Evolutionary conservation across 2,888 invertebrate genomes (phyloP), one percentile per base, ranked within the genome.

Genomic region (Coenonympha glycerion): DNA sequence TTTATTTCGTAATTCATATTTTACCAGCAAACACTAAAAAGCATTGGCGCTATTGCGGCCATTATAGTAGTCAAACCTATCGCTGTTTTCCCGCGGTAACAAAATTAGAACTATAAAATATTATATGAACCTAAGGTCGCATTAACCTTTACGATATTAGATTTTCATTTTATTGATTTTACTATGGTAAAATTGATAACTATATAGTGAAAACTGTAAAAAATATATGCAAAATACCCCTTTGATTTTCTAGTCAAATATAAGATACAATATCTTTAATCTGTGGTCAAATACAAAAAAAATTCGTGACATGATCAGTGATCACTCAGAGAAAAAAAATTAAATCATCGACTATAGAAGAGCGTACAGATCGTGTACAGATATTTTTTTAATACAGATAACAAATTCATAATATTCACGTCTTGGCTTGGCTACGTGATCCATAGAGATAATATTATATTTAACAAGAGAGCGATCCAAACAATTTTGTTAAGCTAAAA

Each of bases 1-100:
- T 69, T 62, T 59, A 61, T 68, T 58, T 69, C 62, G 63, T 67
- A 72, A 68, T 75, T 76, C 74, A 79, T 74, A 65, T 61, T 68
- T 56, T 59, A 67, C 60, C 72, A 74, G 69, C 79, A 80, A 81
- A 84, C 80, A 83, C 75, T 73, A 76, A 76, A n/a, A 73, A 75
- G 84, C 80, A 85, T 85, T 85, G 83, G 83, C 83, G 85, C 83
- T 85, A 76, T 75, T 84, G 87, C 87, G 87, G 87, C 87, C 87
- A 87, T 87, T 86, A 85, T 58, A 73, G 74, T 71, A 79, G 77
- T 82, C 80, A 79, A 82, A 83, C 80, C 82, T 82, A 76, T 78
- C 74, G 56, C 76, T 75, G 74, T 80, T 86, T 86, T 86, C 86
- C 86, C 86, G 86, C 86, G 86, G 81, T 81, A 76, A 79, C 67